Base-by-base conservation (phyloP, 2,888 invertebrate species). In the Philhelius pedissequus region DNA sequence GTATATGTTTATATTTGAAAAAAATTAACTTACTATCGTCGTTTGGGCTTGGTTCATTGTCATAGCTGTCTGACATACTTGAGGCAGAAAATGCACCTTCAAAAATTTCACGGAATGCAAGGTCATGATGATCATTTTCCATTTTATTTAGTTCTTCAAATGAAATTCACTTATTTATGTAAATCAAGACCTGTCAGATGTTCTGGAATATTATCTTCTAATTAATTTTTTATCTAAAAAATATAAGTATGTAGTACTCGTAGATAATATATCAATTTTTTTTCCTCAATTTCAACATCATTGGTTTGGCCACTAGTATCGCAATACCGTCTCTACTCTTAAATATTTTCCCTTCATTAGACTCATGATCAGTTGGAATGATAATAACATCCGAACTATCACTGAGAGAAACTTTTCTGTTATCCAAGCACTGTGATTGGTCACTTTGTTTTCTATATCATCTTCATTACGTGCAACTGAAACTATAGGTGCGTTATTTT, bases 91-190 rank as follows among this genome's bases (percentile, higher is more conserved):
- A 86, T 18, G 87, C 87, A 18, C 86, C 84, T 62, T 79, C 79
- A 70, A 88, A 87, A 38, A 88, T 87, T 76, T 88, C 88, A 25
- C 87, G 77, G 48, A 87, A 86, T 7, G 87, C 86, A 38, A 86
- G 70, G 30, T 87, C 90, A 86, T 88, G 89, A 68, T 89, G 89
- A 70, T 90, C 90, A 88, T 90, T 90, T 86, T 90, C 91, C 90
- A 91, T 89, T 80, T 87, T 86, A 9, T 5, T 54, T 22, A 9
- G 3, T 22, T n/a, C 7, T 48, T 13, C 2, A 13, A 5, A n/a
- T 48, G 1, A 20, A 22, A 6, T 22, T 13, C 6, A 22, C 20
- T n/a, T n/a, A n/a, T n/a, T 9, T 1, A 45, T 9, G 4, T 22
- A 48, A 20, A n/a, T n/a, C n/a, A n/a, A n/a, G 11, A 22, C 6